Evolutionary conservation across 2,113 vertebrate species (phyloP).

Genomic region (Grallaria varia): DNA sequence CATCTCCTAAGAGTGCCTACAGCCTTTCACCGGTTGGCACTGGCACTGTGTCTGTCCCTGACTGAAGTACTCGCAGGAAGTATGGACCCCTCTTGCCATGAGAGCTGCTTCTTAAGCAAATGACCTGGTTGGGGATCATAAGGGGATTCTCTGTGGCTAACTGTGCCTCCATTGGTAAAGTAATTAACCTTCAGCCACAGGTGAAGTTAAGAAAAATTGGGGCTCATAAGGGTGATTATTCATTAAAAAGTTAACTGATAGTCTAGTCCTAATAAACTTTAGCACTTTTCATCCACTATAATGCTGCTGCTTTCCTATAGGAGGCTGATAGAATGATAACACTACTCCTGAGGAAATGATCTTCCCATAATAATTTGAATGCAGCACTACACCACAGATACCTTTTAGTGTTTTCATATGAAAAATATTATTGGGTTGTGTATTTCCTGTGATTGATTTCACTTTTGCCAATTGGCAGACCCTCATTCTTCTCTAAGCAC

Average conservation of each 20-base stretch:
- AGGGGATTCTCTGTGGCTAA: neutral
- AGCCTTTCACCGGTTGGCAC: conserved; percentile 6
- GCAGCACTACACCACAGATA: neutral
- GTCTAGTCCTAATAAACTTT: neutral
- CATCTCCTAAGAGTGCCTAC: neutral
- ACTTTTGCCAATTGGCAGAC: neutral
- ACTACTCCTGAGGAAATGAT: neutral
- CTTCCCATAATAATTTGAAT: neutral
- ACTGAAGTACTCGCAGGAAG: neutral
- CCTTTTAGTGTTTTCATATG: neutral
- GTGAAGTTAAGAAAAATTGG: neutral
- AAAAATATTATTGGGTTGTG: neutral
- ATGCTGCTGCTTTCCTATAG: neutral
- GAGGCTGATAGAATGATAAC: neutral
- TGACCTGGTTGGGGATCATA: neutral
- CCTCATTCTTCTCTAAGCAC: neutral
- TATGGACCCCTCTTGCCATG: neutral
- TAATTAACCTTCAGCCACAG: neutral
- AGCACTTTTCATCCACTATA: neutral
- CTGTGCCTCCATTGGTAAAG: neutral
- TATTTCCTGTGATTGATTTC: neutral
- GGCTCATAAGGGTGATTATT: neutral
- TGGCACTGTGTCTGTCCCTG: neutral
- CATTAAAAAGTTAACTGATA: conserved; percentile 14
- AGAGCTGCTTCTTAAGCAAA: neutral